Conservation (phyloP, 1,140 invertebrate species). For the Anagrus nilaparvatae region DNA sequence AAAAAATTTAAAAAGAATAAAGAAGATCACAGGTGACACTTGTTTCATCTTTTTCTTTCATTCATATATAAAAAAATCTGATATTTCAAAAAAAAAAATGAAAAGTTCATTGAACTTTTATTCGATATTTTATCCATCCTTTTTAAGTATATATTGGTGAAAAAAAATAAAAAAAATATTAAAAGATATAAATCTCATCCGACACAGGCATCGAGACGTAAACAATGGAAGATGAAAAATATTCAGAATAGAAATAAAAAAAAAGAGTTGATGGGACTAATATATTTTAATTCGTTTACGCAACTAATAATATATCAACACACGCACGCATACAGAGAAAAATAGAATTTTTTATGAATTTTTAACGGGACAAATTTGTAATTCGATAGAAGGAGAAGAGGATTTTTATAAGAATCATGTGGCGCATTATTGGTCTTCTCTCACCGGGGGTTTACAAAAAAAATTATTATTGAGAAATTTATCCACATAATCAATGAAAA, state of each 20-base stretch:
- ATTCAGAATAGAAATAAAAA: neutral
- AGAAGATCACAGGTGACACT: too few species aligned
- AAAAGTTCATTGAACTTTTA: too few species aligned
- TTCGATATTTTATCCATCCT: too few species aligned
- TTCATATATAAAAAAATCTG: too few species aligned
- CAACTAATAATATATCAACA: conserved; percentile 3
- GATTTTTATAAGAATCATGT: conserved; percentile 1
- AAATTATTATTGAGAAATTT: neutral
- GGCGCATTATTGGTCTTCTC: conserved; percentile 1
- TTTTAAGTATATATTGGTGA: too few species aligned
- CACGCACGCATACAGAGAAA: neutral
- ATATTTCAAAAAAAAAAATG: too few species aligned
- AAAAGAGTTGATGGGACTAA: conserved; percentile 1
- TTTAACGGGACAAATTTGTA: conserved; percentile 17
- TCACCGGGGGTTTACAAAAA: conserved; percentile 4
- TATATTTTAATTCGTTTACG: conserved; percentile 15
- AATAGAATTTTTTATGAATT: neutral
- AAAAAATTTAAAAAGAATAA: too few species aligned
- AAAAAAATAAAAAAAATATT: too few species aligned
- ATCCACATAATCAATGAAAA: neutral
- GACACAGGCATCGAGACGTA: conserved; percentile 16
- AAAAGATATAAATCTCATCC: conserved; percentile 14
- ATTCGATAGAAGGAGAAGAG: conserved; percentile 12
- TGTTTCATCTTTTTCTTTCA: too few species aligned
- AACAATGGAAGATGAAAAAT: conserved; percentile 10